Conservation (phyloP, 2,888 invertebrate species). For the Gasteruption jaculator region DNA sequence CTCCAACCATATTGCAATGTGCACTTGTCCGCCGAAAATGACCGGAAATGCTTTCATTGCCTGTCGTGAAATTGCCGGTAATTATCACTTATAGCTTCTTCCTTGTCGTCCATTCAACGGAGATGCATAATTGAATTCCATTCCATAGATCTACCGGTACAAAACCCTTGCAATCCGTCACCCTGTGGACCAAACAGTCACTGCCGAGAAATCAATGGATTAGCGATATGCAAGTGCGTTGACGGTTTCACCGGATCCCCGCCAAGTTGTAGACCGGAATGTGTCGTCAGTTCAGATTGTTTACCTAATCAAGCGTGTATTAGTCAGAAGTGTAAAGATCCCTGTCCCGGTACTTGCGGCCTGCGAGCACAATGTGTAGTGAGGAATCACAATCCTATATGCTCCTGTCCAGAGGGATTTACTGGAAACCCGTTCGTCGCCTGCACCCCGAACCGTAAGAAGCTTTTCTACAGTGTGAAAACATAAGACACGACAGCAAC, state of each 20-base stretch:
- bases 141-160: background rate
- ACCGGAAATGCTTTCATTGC: slow-evolving; percentile 68
- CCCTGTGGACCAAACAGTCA: slow-evolving; percentile 57
- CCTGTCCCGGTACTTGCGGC: slow-evolving; percentile 54
- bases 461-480: background rate
- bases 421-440: slow-evolving; percentile 50
- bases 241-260: slow-evolving; percentile 48
- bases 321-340: slow-evolving; percentile 52
- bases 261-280: slow-evolving; percentile 50
- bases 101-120: slow-evolving; percentile 37
- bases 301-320: slow-evolving; percentile 48
- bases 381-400: slow-evolving; percentile 54
- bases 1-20: slow-evolving; percentile 65
- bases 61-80: slow-evolving; percentile 54
- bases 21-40: slow-evolving; percentile 63
- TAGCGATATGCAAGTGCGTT: slow-evolving; percentile 54
- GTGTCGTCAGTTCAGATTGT: slow-evolving; percentile 55
- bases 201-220: slow-evolving; percentile 53
- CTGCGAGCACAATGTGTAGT: slow-evolving; percentile 52
- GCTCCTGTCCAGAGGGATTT: slow-evolving; percentile 50
- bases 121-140: background rate
- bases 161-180: slow-evolving; percentile 49
- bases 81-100: background rate
- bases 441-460: slow-evolving; percentile 33
- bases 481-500: background rate